phyloP scores from a whole-genome alignment of 2,888 invertebrate species.

The Xestia c-nigrum region DNA sequence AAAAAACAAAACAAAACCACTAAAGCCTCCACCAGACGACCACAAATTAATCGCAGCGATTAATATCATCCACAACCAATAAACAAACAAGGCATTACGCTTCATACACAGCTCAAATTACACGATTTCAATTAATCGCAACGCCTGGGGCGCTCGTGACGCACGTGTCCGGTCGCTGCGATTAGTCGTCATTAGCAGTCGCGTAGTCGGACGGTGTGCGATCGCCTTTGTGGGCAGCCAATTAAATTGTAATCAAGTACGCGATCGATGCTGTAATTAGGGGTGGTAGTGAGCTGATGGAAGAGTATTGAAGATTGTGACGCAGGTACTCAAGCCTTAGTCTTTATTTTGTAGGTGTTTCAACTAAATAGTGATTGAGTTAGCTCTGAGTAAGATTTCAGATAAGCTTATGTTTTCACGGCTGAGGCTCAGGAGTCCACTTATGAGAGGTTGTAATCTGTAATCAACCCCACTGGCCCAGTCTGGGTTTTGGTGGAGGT shows the following conservation, averaged over 20 bases:
- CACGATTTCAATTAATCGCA: slow-evolving; percentile 65
- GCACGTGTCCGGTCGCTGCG: slow-evolving; percentile 59
- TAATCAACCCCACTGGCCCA: neutral
- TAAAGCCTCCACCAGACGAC: slow-evolving; percentile 28
- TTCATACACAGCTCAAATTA: slow-evolving; percentile 59
- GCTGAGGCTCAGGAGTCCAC: neutral
- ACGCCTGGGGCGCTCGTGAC: slow-evolving; percentile 58
- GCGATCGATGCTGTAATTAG: slow-evolving; percentile 62
- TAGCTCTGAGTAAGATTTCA: neutral
- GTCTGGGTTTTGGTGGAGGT: neutral
- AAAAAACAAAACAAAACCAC: slow-evolving; percentile 21
- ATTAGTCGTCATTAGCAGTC: slow-evolving; percentile 64
- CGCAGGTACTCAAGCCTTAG: neutral
- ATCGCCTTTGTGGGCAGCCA: slow-evolving; percentile 52
- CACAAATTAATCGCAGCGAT: slow-evolving; percentile 53
- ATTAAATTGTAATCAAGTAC: slow-evolving; percentile 67
- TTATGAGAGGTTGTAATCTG: neutral
- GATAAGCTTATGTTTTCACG: neutral
- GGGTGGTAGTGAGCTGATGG: slow-evolving; percentile 32
- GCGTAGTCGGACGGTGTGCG: slow-evolving; percentile 50
- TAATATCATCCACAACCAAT: slow-evolving; percentile 54
- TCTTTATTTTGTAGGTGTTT: neutral
- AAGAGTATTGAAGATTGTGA: slow-evolving; percentile 13
- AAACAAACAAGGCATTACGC: slow-evolving; percentile 61
- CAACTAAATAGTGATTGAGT: neutral